Evolutionary conservation across 2,888 invertebrate genomes (phyloP), one percentile per base, ranked within the genome.

Genomic region (Troides helena): DNA sequence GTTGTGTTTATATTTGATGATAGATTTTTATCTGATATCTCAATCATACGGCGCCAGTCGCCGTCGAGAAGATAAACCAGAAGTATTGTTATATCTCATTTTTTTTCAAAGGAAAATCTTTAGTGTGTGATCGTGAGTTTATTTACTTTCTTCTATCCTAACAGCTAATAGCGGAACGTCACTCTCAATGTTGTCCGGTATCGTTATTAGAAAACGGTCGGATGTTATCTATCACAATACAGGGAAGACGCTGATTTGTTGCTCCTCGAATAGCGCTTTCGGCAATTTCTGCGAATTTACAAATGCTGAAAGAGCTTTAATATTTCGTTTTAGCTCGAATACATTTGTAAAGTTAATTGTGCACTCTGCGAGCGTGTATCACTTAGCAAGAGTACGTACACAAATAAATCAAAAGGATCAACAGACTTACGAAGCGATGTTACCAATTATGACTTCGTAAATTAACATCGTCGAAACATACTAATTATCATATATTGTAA

Each of bases 221-320:
- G 65, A 46, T 63, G 65, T 69, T 71, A 65, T 66, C 62, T 65
- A 65, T 69, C 67, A 50, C 56, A 82, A 79, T 81, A 81, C 76
- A 78, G 74, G 70, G 69, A 67, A 72, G 78, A 81, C 81, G 77
- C 78, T 83, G 81, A 84, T 83, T 85, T 83, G 83, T 82, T 74
- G 75, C 77, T 75, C 74, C 74, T 76, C 77, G 75, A 78, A 77
- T 79, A 69, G 68, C 72, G 74, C 72, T 74, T 75, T 72, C 67
- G 56, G 61, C 69, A 62, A 73, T 72, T 65, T 73, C 56, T 69
- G 65, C 57, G 67, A 69, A 65, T 64, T 62, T 68, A 36, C 60
- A 50, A 63, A 69, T 46, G 70, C 60, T 59, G 63, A 60, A 64
- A 64, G 65, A 53, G 65, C 65, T 69, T 71, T 69, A 62, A 67